phyloP scores from a whole-genome alignment of 2,888 invertebrate species.

The Blastobasis adustella region DNA sequence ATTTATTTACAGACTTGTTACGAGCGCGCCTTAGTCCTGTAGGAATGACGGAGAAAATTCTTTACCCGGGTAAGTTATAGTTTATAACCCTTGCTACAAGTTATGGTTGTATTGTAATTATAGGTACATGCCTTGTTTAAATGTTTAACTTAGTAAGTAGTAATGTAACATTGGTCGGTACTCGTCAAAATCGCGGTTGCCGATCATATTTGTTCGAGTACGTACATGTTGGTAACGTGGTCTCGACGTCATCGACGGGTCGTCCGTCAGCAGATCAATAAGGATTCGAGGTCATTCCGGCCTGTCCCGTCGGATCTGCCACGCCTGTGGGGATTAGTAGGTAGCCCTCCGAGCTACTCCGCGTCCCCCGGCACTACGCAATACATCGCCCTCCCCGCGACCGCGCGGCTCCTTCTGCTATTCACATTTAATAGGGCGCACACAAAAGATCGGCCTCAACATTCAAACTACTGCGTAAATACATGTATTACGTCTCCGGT shows the following conservation, averaged over 20 bases:
- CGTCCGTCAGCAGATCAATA: conserved; percentile 62
- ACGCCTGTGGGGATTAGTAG: conserved; percentile 33
- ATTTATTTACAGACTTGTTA: conserved; percentile 71
- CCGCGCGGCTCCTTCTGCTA: too few species aligned
- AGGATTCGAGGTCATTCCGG: conserved; percentile 60
- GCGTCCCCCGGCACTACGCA: background rate
- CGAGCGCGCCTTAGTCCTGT: conserved; percentile 71
- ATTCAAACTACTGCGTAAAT: too few species aligned
- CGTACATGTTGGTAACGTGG: conserved; percentile 29
- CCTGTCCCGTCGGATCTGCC: conserved; percentile 38
- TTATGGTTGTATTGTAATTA: too few species aligned
- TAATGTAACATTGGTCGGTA: too few species aligned
- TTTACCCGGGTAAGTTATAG: conserved; percentile 82
- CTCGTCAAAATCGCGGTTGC: too few species aligned
- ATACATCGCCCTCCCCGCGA: conserved; percentile 1
- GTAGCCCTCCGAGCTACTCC: background rate
- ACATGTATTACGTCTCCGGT: too few species aligned
- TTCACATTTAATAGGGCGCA: too few species aligned
- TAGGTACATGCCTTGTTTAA: too few species aligned
- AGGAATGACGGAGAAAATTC: conserved; percentile 89
- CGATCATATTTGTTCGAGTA: background rate
- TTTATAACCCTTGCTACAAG: too few species aligned
- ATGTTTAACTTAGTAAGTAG: too few species aligned
- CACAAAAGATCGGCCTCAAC: too few species aligned
- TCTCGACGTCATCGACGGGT: conserved; percentile 47